Conservation (phyloP, 2,797 vertebrate genomes). For the Acanthurus lineatus region DNA sequence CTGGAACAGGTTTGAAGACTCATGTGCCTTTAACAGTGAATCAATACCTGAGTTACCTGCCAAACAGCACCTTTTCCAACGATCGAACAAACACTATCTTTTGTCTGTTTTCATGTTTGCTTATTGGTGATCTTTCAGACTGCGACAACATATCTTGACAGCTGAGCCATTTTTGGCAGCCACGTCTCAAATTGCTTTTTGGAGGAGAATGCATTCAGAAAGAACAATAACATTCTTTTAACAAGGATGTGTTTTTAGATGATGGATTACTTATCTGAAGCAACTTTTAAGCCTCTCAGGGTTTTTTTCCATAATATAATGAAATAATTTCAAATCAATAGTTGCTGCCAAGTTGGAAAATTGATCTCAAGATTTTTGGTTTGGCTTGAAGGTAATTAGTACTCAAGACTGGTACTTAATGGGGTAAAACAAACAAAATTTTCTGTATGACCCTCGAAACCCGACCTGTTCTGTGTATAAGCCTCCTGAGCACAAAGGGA, state of each 20-base stretch:
- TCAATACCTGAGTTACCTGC: neutral
- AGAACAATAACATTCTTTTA: neutral
- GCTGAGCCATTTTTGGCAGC: neutral
- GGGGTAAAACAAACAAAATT: conserved; percentile 4
- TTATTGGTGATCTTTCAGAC: neutral
- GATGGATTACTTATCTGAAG: neutral
- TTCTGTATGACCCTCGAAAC: conserved; percentile 1
- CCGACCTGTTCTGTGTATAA: conserved; percentile 32
- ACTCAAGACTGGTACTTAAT: neutral
- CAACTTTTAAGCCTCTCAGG: neutral
- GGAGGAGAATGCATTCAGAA: neutral
- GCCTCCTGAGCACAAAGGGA: conserved; percentile 20
- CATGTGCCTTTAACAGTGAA: neutral
- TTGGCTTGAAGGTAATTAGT: neutral
- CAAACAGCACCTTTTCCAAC: neutral
- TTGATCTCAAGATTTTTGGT: neutral
- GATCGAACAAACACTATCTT: neutral
- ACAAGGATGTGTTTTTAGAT: neutral
- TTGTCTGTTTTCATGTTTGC: neutral
- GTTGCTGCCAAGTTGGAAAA: neutral
- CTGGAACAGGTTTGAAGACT: neutral
- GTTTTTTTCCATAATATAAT: neutral
- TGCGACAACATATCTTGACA: neutral
- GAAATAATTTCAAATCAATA: neutral
- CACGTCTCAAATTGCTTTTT: neutral